Evolutionary conservation across 2,888 invertebrate genomes (phyloP), one percentile per base, ranked within the genome.

Genomic region (Andrena bucephala): DNA sequence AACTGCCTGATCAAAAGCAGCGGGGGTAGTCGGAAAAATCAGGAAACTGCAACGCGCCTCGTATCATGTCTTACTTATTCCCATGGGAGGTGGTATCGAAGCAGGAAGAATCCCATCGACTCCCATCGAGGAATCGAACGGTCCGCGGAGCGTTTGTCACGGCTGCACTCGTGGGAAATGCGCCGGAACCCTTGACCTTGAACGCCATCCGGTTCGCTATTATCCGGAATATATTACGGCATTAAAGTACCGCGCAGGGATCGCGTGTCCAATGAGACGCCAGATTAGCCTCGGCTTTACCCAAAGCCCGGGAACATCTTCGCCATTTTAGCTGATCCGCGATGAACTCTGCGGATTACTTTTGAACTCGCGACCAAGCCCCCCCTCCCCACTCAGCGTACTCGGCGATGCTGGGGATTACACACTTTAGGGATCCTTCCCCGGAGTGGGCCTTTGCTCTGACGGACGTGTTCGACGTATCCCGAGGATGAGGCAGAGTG

Each of bases 221-320:
- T 70, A 78, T 71, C 65, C 77, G 62, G 87, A 77, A 85, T 86
- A 77, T 81, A 86, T 85, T 84, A 69, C 69, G 72, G 66, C 63
- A 69, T 84, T 85, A 86, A 85, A 86, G 63, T 68, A 50, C 71
- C 75, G 82, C 71, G n/a, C 29, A n/a, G 71, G 62, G 85, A 73
- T 77, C 77, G 69, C 75, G 86, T 75, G 81, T 86, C 80, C 62
- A 60, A 78, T 20, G 59, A 60, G 60, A 80, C 42, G 79, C 70
- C 70, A 63, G 79, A 78, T 79, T 70, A 79, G 69, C 27, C 36
- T 3, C 52, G 13, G 52, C 42, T 31, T 24, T 65, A 31, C 27
- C 20, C n/a, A 52, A 52, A 52, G 52, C 24, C 29, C 63, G 42
- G 50, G 27, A 27, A 42, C 50, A 6, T 54, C 62, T 20, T 5